A percentile compares a stretch with the other conserved stretches of the same genome.
Evolutionary conservation across 2,888 invertebrate species (phyloP).

Genomic region (Tholera decimalis): DNA sequence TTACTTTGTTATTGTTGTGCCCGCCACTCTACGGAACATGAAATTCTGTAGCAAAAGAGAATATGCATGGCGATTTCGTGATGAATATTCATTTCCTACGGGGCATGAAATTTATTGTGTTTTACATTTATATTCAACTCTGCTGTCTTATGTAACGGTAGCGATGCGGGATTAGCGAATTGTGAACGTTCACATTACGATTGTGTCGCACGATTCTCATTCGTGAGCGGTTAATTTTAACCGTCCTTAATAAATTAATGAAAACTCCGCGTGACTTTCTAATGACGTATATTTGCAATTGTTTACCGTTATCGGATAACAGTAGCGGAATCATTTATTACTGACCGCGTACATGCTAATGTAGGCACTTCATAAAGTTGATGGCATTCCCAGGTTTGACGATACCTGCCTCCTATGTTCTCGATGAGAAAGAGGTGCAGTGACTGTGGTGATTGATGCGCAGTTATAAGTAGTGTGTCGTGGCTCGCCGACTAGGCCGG

Average conservation of each 20-base stretch:
- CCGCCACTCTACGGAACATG: conserved; percentile 80
- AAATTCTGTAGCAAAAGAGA: conserved; percentile 89
- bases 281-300: conserved; percentile 78
- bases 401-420: not conserved
- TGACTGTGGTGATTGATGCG: conserved; percentile 50
- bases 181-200: conserved; percentile 88
- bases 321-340: conserved; percentile 61
- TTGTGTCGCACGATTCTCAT: conserved; percentile 82
- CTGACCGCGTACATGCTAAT: conserved; percentile 48
- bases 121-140: conserved; percentile 92
- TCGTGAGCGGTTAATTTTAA: conserved; percentile 84
- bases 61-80: conserved; percentile 92
- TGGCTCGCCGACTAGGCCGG: conserved; percentile 28
- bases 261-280: conserved; percentile 83
- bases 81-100: conserved; percentile 92
- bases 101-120: conserved; percentile 92
- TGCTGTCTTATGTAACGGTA: conserved; percentile 91
- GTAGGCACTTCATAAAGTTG: conserved; percentile 16
- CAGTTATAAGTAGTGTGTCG: conserved; percentile 42
- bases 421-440: conserved; percentile 5
- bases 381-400: conserved; percentile 10
- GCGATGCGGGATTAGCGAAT: conserved; percentile 91
- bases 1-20: conserved; percentile 74
- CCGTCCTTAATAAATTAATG: conserved; percentile 84
- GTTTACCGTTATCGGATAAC: conserved; percentile 78